A percentile compares a stretch with the other conserved stretches of the same genome.
These are phyloP conservation scores for Temnothorax nylanderi DNA, from an alignment of 1,140 invertebrate genomes.

Conservation along the genomic window DNA sequence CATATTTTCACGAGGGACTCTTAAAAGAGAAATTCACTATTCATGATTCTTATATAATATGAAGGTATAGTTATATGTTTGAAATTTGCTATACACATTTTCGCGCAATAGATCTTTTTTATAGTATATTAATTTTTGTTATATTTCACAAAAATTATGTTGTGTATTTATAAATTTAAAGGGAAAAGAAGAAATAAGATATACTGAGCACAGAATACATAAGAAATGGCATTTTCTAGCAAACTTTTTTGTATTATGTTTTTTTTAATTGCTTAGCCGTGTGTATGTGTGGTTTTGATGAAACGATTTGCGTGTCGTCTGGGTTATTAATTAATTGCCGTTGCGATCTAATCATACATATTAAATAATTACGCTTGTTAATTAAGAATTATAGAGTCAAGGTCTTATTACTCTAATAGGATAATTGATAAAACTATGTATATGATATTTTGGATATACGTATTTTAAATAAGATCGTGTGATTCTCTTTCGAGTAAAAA, in stretches of 20 bases:
- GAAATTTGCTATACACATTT: neutral
- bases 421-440: neutral
- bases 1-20: slow-evolving; percentile 12
- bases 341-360: neutral
- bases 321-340: neutral
- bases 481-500: neutral
- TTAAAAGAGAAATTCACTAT: slow-evolving; percentile 3
- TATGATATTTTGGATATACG: neutral
- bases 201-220: neutral
- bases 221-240: neutral
- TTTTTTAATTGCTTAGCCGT: neutral
- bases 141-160: neutral
- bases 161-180: neutral
- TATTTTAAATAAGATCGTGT: neutral
- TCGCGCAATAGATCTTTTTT: neutral
- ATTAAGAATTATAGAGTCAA: neutral
- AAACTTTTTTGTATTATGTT: neutral
- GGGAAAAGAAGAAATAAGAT: neutral
- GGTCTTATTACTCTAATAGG: neutral
- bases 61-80: neutral
- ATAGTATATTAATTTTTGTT: neutral
- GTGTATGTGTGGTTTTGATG: neutral
- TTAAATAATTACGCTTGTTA: neutral
- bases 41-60: neutral
- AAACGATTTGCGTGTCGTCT: neutral